Base-by-base conservation (phyloP, 2,797 vertebrate genomes). In the Pseudochirops cupreus region DNA sequence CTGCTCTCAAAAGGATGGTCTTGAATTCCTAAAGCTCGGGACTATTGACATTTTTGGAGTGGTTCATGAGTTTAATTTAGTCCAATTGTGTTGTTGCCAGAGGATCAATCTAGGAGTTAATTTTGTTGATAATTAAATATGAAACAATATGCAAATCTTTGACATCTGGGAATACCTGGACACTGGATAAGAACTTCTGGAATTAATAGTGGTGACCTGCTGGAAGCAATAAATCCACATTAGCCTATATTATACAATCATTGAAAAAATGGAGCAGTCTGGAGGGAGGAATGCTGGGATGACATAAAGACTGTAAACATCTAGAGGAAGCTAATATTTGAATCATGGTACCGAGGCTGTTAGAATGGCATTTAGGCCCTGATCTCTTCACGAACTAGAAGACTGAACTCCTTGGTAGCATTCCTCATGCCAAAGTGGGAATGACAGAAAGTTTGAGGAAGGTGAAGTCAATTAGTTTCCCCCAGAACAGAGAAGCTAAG, bases 31-130 rank as follows among this genome's bases (percentile, higher is more conserved):
- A 50, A 90, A 92, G 18, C 31, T 95, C 91, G 62, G 90, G 0
- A 94, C 50, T 53, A 92, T 10, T 93, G 93, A n/a, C 31, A 90
- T 92, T 94, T 96, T 10, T 74, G 94, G 87, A 95, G 1, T 10
- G 94, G 67, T 39, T 95, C 50, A 92, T 94, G 28, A 94, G 91
- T 90, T 94, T 94, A 94, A 96, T 55, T 82, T 93, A n/a, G 7
- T 90, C 4, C 28, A 31, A 91, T 94, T 11, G 39, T 46, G 39
- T 46, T 87, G 39, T 50, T 50, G 39, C 39, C 39, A 87, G 74
- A 24, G 26, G 39, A 87, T 50, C 39, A 87, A 50, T 50, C 74
- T 87, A 50, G 39, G 39, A 87, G 24, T 50, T 87, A 87, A 33
- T 93, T 95, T 50, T 90, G n/a, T 93, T 91, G 13, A 5, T 94